phyloP scores from a whole-genome alignment of 2,888 invertebrate genomes.

The Eristalinus sepulchralis region DNA sequence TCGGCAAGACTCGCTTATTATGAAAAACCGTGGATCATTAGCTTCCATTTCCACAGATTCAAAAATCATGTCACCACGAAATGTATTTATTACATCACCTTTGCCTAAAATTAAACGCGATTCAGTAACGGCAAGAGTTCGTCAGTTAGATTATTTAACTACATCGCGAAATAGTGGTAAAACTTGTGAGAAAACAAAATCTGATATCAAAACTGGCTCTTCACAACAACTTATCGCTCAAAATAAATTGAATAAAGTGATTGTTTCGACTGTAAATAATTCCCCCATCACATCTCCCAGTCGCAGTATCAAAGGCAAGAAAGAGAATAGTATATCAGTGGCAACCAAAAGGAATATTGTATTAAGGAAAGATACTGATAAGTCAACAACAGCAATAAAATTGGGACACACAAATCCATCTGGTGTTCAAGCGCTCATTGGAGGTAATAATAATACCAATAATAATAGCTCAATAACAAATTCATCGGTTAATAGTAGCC shows the following conservation, averaged over 20 bases:
- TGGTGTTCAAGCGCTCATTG: conserved; percentile 69
- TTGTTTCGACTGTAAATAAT: conserved; percentile 76
- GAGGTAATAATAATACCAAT: conserved; percentile 50
- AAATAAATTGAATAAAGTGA: conserved; percentile 71
- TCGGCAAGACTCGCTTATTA: conserved; percentile 81
- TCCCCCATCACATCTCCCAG: conserved; percentile 66
- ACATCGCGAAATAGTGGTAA: conserved; percentile 77
- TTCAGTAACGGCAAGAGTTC: conserved; percentile 82
- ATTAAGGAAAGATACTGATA: conserved; percentile 54
- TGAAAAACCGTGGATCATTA: conserved; percentile 77
- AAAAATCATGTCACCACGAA: conserved; percentile 74
- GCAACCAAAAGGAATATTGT: conserved; percentile 63
- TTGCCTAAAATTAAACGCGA: conserved; percentile 81
- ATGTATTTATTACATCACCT: conserved; percentile 79
- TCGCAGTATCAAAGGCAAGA: conserved; percentile 40
- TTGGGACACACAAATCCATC: conserved; percentile 44
- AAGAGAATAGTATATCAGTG: conserved; percentile 43
- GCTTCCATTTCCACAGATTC: conserved; percentile 80
- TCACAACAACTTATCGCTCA: conserved; percentile 44
- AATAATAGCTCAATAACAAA: conserved; percentile 65
- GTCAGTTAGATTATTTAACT: conserved; percentile 81
- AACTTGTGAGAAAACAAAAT: conserved; percentile 34
- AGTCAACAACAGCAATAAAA: conserved; percentile 43
- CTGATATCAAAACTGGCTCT: conserved; percentile 20
- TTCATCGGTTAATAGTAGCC: conserved; percentile 51